A percentile compares a stretch with the other conserved stretches of the same genome.
Evolutionary conservation across 2,888 invertebrate genomes (phyloP).

Genomic region (Entomobrya multifasciata): DNA sequence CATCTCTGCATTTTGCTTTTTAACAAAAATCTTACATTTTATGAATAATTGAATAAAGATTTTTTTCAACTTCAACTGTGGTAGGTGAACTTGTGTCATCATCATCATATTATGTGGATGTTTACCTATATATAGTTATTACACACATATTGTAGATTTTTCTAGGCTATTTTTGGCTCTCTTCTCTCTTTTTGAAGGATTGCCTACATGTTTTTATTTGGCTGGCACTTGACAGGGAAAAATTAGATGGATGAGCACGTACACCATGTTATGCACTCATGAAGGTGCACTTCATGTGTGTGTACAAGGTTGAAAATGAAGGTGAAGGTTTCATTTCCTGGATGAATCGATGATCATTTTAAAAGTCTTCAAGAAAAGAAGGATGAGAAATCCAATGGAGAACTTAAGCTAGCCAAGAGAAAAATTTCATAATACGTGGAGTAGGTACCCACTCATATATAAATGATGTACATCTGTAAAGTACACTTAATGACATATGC

Average conservation of each 20-base stretch:
- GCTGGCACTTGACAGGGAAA: background rate
- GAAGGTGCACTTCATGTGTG: constrained; percentile 3
- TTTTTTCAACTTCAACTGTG: background rate
- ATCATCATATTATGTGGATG: background rate
- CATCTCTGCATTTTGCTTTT: no score
- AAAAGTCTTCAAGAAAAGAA: background rate
- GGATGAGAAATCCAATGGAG: background rate
- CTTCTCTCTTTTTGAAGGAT: background rate
- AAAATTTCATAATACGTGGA: background rate
- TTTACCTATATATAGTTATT: background rate
- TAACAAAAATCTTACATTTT: no score
- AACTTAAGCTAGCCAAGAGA: background rate
- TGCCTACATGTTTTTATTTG: constrained; percentile 14
- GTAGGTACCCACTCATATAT: background rate
- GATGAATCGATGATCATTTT: background rate
- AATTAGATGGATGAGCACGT: constrained; percentile 33
- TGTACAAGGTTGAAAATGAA: constrained; percentile 16
- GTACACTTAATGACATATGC: no score
- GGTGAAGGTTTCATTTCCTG: constrained; percentile 39
- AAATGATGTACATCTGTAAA: no score
- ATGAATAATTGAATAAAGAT: no score
- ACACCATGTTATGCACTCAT: background rate
- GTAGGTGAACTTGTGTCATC: background rate
- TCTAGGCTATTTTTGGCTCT: no score
- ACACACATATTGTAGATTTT: no score